Percentiles rank a stretch among this genome's conserved stretches.
Evolutionary conservation across 2,888 invertebrate genomes (phyloP).

Genomic region (Sinopyrophorus schimmeli): DNA sequence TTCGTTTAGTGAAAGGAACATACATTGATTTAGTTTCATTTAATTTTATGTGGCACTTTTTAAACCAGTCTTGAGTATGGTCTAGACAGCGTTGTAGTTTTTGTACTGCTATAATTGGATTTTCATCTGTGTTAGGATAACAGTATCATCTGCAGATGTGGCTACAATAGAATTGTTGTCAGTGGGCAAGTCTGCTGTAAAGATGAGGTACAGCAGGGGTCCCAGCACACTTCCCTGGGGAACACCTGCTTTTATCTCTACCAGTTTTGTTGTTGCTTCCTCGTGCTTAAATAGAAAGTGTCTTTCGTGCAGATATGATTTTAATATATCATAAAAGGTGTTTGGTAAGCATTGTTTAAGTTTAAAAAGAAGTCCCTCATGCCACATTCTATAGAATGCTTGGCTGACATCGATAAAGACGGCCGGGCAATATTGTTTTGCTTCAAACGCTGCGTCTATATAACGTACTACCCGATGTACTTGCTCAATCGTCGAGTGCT

Average conservation of each 20-base stretch:
- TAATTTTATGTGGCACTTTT: constrained; percentile 2
- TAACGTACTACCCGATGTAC: constrained; percentile 4
- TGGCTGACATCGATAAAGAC: constrained; percentile 4
- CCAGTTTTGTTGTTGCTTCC: not conserved
- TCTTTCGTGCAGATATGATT: constrained; percentile 16
- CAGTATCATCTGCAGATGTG: constrained; percentile 28
- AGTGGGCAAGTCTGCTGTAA: constrained; percentile 26
- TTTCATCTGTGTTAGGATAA: constrained; percentile 1
- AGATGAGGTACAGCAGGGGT: constrained; percentile 25
- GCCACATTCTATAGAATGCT: constrained; percentile 1
- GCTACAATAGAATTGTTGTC: constrained; percentile 9
- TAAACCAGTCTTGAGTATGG: constrained; percentile 3
- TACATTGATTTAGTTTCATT: constrained; percentile 1
- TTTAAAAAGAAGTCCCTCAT: not conserved
- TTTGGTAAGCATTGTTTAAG: not conserved
- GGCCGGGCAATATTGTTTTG: constrained; percentile 9
- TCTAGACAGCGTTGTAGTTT: not conserved
- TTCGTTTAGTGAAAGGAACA: constrained; percentile 2
- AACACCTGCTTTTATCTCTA: constrained; percentile 12
- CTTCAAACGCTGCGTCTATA: constrained; percentile 9
- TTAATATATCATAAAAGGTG: constrained; percentile 7
- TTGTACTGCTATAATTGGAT: not conserved
- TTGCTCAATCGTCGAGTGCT: constrained; percentile 8
- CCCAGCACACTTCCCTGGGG: constrained; percentile 28
- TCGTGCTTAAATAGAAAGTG: constrained; percentile 10